phyloP scores from a whole-genome alignment of 2,797 vertebrate genomes.

The Galaxias olidus region DNA sequence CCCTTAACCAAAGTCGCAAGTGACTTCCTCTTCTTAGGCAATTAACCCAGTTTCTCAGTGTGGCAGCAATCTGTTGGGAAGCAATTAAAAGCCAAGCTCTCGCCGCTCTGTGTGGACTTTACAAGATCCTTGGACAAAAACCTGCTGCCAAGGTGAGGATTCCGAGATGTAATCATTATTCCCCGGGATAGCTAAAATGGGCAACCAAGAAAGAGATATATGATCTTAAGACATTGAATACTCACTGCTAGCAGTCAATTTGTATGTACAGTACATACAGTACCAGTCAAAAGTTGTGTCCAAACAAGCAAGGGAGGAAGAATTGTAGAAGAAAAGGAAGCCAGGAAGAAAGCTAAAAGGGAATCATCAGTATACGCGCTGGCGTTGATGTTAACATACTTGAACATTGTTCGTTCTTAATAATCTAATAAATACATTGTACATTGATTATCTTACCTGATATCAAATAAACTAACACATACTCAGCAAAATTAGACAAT shows the following conservation, averaged over 20 bases:
- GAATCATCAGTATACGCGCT: neutral
- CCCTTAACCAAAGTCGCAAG: slow-evolving; percentile 56
- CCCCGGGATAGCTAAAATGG: no score
- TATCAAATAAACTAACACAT: neutral
- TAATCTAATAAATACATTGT: slow-evolving; percentile 2
- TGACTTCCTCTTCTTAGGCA: slow-evolving; percentile 59
- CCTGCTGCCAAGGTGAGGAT: slow-evolving; percentile 7
- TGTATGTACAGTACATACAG: neutral
- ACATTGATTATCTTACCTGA: neutral
- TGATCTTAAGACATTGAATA: no score
- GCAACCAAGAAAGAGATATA: no score
- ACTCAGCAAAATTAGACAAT: neutral
- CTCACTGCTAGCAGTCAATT: no score
- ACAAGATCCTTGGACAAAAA: slow-evolving; percentile 41
- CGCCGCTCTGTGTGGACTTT: slow-evolving; percentile 44
- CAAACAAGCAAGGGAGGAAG: neutral
- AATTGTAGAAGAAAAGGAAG: neutral
- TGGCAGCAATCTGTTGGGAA: slow-evolving; percentile 69
- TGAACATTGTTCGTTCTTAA: no score
- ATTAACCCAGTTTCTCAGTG: slow-evolving; percentile 68
- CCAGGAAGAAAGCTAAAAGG: neutral
- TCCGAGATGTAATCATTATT: no score
- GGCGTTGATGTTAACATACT: no score
- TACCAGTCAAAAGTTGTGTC: neutral
- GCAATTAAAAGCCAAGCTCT: slow-evolving; percentile 69